Evolutionary conservation across 2,888 invertebrate species (phyloP), one percentile per base, ranked within the genome.

Genomic region (Acronicta aceris): DNA sequence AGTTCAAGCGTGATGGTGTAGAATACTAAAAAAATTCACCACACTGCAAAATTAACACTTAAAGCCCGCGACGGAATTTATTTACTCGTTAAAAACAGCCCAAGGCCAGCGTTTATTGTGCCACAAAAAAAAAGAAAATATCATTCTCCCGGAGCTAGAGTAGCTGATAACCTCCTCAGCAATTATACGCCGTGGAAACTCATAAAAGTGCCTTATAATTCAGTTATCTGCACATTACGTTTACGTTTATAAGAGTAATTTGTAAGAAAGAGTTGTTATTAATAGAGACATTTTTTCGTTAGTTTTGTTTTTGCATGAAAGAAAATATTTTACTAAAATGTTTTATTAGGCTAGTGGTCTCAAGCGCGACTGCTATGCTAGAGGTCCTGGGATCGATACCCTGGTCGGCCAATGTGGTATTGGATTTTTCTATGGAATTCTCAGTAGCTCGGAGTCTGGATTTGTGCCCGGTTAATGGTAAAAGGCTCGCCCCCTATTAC

Each of bases 121-220:
- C 63, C 60, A 77, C 73, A 79, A 74, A 77, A 78, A 66, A 38
- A 54, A 33, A 33, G 33, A 12, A 51, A 68, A 71, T 66, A 71
- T 49, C 65, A 60, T 72, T 61, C 50, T 54, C 40, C 36, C 15
- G 42, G 49, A 65, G 25, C 48, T 49, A 56, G 27, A 56, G 59
- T 49, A 60, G 51, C 56, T 79, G 71, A 78, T 77, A 81, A 65
- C 71, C 60, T 71, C 62, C 62, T 53, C 55, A 62, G 73, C 69
- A 81, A 78, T 81, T 79, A 79, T 49, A 57, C 45, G 58, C 49
- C 47, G 56, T 55, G 54, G 43, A 47, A 41, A 16, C 52, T 76
- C 74, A 70, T 74, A 73, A 74, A 75, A 74, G 54, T 61, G 45
- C 48, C 47, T 62, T 63, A 53, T 73, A 73, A 69, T 76, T 73